Percentiles rank a stretch among this genome's conserved stretches.
These are phyloP conservation scores for Drosophila trichaetosa DNA, from an alignment of 2,888 invertebrate species.

Conservation along the genomic window DNA sequence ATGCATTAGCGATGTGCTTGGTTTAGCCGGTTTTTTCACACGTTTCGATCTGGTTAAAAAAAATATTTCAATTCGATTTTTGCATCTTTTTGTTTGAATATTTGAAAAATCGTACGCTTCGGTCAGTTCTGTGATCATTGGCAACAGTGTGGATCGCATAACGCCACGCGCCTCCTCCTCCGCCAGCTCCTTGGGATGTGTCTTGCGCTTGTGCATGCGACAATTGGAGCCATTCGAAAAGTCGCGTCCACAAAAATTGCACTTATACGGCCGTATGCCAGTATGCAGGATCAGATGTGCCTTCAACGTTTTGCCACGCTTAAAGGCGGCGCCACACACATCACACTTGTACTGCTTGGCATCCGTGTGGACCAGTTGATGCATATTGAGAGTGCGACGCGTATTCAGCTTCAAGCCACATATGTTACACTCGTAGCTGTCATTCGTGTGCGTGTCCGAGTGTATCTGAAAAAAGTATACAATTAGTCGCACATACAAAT, in stretches of 20 bases:
- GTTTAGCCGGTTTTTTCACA: slow-evolving; percentile 64
- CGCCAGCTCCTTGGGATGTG: slow-evolving; percentile 84
- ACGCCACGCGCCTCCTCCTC: slow-evolving; percentile 83
- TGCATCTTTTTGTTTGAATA: not conserved
- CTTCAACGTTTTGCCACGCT: slow-evolving; percentile 84
- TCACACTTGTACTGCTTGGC: slow-evolving; percentile 83
- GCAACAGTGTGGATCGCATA: slow-evolving; percentile 76
- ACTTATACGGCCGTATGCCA: slow-evolving; percentile 84
- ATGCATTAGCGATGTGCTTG: slow-evolving; percentile 38
- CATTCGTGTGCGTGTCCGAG: slow-evolving; percentile 85
- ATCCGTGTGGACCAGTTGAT: slow-evolving; percentile 84
- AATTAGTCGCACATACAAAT: not conserved
- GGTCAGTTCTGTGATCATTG: slow-evolving; percentile 83
- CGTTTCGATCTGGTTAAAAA: slow-evolving; percentile 57
- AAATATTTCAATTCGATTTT: not conserved
- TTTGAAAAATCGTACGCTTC: slow-evolving; percentile 74
- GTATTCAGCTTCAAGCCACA: slow-evolving; percentile 85
- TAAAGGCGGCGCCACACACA: slow-evolving; percentile 83
- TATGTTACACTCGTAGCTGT: slow-evolving; percentile 84
- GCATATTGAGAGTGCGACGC: slow-evolving; percentile 85
- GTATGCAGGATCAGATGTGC: slow-evolving; percentile 84
- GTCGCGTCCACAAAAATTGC: slow-evolving; percentile 84
- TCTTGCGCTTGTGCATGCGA: slow-evolving; percentile 84
- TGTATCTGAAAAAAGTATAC: slow-evolving; percentile 77
- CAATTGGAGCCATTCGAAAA: slow-evolving; percentile 85